Conservation (phyloP, 2,113 vertebrate species). For the Paradisaea rubra region DNA sequence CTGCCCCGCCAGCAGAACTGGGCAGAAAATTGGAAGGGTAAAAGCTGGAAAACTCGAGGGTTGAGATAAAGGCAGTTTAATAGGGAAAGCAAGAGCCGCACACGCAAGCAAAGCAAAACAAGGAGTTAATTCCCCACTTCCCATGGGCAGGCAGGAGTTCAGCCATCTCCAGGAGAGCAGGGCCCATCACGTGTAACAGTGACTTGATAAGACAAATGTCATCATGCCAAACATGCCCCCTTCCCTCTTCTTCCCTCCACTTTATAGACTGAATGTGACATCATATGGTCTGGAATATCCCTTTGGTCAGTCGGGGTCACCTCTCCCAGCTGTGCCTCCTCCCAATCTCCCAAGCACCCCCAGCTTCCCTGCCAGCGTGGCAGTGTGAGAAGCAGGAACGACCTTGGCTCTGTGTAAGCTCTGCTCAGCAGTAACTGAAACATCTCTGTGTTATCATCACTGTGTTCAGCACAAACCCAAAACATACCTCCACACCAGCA, state of each 20-base stretch:
- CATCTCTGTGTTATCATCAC: neutral
- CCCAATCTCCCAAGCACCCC: too few relatives aligned
- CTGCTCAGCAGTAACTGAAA: neutral
- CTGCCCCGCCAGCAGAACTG: fast-evolving
- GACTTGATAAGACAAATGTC: neutral
- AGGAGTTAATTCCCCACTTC: neutral
- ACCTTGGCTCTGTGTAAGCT: neutral
- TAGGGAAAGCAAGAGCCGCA: neutral
- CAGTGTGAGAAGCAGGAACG: neutral
- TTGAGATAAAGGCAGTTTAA: neutral
- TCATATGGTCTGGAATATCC: neutral
- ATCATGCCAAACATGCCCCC: too few relatives aligned
- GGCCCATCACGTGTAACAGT: neutral
- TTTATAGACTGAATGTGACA: neutral
- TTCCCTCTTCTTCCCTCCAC: neutral
- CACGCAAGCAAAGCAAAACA: neutral
- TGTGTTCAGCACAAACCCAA: neutral
- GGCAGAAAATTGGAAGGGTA: neutral
- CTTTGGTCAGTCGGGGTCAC: neutral
- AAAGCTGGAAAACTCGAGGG: neutral
- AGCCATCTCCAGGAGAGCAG: neutral
- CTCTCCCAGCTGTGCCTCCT: neutral
- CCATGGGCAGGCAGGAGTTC: neutral
- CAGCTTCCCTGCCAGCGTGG: neutral
- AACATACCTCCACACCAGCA: neutral